phyloP scores from a whole-genome alignment of 2,113 vertebrate genomes.

The Crotalus horridus region DNA sequence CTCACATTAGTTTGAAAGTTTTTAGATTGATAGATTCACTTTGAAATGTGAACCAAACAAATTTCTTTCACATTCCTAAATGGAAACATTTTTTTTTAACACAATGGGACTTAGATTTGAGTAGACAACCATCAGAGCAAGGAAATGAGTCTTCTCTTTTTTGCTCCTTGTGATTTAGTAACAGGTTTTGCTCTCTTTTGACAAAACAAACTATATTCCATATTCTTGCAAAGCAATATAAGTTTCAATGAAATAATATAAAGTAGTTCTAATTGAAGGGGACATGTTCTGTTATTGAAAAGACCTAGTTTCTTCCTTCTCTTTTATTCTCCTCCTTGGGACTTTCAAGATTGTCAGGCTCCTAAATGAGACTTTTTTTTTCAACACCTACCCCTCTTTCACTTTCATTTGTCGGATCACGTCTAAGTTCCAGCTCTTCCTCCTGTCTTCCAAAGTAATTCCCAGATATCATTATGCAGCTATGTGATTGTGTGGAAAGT shows the following conservation, averaged over 20 bases:
- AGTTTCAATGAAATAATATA: not conserved
- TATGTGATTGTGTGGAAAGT: not conserved
- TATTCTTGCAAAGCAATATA: not conserved
- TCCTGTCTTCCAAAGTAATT: not conserved
- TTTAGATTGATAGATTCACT: not conserved
- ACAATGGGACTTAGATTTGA: not conserved
- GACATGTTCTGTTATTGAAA: not conserved
- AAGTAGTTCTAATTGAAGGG: not conserved
- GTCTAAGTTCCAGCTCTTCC: not conserved
- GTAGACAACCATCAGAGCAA: not conserved
- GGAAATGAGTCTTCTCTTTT: not conserved
- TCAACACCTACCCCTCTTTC: not conserved
- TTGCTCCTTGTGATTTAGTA: not conserved
- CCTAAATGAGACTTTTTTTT: not conserved
- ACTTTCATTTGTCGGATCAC: not conserved
- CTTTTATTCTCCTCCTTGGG: not conserved
- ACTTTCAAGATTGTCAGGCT: not conserved
- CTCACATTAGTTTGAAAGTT: not conserved
- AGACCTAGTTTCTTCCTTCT: not conserved
- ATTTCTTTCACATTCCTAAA: not conserved
- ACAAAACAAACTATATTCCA: not conserved
- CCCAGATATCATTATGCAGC: not conserved
- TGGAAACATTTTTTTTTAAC: not conserved
- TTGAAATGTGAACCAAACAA: not conserved
- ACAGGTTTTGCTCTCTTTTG: not conserved